These are phyloP conservation scores for Cantharis rufa DNA, from an alignment of 2,888 invertebrate genomes.

Conservation along the genomic window DNA sequence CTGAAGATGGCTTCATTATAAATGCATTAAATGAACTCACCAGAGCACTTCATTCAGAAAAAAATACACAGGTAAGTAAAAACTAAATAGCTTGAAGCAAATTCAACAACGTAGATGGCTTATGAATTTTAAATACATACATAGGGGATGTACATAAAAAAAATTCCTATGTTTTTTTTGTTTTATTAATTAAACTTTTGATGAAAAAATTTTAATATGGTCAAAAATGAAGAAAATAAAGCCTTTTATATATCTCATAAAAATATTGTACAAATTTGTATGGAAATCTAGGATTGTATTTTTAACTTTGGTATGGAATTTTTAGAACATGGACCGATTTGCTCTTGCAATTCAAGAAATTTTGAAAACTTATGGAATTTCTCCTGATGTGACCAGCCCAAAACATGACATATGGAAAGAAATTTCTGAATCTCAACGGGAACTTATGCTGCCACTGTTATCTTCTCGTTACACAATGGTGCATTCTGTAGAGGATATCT, in stretches of 20 bases:
- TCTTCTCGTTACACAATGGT: slow-evolving; percentile 66
- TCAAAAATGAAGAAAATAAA: too few relatives aligned
- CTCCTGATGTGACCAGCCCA: slow-evolving; percentile 60
- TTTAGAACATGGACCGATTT: slow-evolving; percentile 74
- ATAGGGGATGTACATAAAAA: too few relatives aligned
- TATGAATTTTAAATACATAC: too few relatives aligned
- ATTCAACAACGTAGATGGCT: too few relatives aligned
- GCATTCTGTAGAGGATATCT: slow-evolving; percentile 51
- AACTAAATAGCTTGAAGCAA: background rate
- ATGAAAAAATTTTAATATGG: too few relatives aligned
- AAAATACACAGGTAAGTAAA: slow-evolving; percentile 65
- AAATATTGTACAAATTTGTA: too few relatives aligned
- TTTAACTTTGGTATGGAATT: too few relatives aligned
- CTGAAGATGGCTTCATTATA: slow-evolving; percentile 71
- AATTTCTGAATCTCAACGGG: slow-evolving; percentile 72
- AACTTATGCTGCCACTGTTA: slow-evolving; percentile 75
- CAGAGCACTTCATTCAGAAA: slow-evolving; percentile 76
- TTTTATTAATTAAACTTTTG: too few relatives aligned
- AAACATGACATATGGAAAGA: slow-evolving; percentile 71
- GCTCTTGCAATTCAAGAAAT: slow-evolving; percentile 82
- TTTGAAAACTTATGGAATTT: slow-evolving; percentile 71
- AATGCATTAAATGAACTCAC: slow-evolving; percentile 71
- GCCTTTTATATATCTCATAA: too few relatives aligned
- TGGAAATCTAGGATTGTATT: too few relatives aligned
- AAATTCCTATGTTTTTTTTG: too few relatives aligned